Evolutionary conservation across 92 coral and sea anemone species (phyloP).

Genomic region (Montipora capitata): DNA sequence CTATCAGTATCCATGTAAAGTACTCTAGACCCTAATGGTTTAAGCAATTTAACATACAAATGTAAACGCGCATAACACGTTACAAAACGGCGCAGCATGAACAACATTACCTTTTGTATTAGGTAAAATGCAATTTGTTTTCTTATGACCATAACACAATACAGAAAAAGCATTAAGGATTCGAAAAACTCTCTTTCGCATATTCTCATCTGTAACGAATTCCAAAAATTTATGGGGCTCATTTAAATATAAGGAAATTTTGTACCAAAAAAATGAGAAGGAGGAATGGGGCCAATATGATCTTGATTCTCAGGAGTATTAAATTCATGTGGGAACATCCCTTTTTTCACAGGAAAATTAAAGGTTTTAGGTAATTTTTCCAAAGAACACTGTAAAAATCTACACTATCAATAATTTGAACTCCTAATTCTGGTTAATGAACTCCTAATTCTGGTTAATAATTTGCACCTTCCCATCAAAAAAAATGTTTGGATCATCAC

Average conservation of each 20-base stretch:
- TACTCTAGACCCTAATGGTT: background rate
- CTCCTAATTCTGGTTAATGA: no score
- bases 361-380: background rate
- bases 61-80: no score
- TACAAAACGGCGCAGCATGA: no score
- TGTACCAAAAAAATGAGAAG: background rate
- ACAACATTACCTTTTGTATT: no score
- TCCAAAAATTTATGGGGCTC: no score
- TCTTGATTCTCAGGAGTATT: background rate
- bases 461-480: background rate
- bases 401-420: background rate
- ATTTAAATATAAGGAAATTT: background rate
- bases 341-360: background rate
- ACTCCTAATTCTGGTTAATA: no score
- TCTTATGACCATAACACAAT: no score
- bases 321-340: background rate
- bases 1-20: constrained; percentile 4
- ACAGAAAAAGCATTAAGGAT: no score
- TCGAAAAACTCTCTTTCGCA: no score
- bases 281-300: background rate
- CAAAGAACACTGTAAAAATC: background rate
- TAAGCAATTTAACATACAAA: no score
- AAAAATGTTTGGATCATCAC: background rate
- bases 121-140: no score
- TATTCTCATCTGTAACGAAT: no score